Conservation (phyloP, 1,140 invertebrate species). For the Diorhabda sublineata region DNA sequence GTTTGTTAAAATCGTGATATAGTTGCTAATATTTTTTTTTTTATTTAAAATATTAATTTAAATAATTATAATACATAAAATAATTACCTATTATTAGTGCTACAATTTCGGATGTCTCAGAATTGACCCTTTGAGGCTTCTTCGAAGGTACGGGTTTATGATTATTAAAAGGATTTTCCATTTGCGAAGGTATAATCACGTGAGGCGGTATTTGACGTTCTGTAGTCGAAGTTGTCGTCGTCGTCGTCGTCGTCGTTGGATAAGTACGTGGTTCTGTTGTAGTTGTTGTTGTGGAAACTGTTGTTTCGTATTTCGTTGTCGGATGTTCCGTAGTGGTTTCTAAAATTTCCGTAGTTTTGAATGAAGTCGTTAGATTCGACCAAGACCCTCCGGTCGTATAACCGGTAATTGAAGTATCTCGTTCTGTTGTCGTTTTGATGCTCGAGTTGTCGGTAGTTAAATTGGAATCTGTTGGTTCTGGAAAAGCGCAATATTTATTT, state of each 20-base stretch:
- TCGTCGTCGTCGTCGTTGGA: constrained; percentile 1
- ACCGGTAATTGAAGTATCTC: not conserved
- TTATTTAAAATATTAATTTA: too few species aligned
- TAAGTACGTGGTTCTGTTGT: constrained; percentile 16
- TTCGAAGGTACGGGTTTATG: constrained; percentile 44
- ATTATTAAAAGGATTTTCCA: constrained; percentile 22
- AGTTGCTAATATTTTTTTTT: too few species aligned
- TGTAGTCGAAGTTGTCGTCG: constrained; percentile 14
- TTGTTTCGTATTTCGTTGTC: constrained; percentile 43
- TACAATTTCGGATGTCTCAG: constrained; percentile 67
- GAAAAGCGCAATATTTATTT: not conserved
- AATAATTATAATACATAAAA: not conserved
- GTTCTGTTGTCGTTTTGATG: constrained; percentile 27
- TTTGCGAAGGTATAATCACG: not conserved
- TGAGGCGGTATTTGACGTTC: constrained; percentile 23
- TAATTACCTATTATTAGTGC: constrained; percentile 66
- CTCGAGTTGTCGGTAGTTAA: constrained; percentile 25
- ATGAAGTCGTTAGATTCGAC: constrained; percentile 28
- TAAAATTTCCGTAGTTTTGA: not conserved
- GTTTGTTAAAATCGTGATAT: too few species aligned
- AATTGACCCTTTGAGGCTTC: constrained; percentile 60
- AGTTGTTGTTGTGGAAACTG: constrained; percentile 40
- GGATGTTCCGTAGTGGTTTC: constrained; percentile 4
- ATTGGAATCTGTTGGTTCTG: constrained; percentile 22
- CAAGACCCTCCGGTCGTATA: constrained; percentile 21